Conservation (phyloP, 2,888 invertebrate genomes). For the Cephus spinipes region DNA sequence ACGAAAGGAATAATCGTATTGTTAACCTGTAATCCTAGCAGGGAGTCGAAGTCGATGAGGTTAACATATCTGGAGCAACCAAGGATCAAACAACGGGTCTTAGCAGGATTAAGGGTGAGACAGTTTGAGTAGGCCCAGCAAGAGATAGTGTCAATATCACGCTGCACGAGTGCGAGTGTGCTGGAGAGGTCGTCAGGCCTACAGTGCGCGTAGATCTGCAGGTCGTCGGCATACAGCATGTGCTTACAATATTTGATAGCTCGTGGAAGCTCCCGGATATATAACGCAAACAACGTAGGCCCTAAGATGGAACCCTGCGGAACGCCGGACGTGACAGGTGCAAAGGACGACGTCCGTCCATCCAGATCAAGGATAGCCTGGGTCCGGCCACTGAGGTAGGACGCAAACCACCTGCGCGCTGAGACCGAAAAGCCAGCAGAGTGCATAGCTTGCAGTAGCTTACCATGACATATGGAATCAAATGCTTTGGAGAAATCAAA, state of each 20-base stretch:
- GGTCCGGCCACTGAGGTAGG: constrained; percentile 1
- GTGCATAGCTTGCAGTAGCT: too few species aligned
- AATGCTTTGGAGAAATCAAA: too few species aligned
- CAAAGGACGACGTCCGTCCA: neutral
- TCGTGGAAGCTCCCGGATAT: constrained; percentile 7
- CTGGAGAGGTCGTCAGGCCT: neutral
- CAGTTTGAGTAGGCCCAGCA: constrained; percentile 4
- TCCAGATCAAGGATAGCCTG: neutral
- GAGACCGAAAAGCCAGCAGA: too few species aligned
- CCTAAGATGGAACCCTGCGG: constrained; percentile 19
- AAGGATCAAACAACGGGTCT: neutral
- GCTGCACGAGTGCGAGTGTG: neutral
- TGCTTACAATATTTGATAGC: neutral
- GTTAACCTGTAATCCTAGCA: neutral
- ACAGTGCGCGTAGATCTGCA: constrained; percentile 8
- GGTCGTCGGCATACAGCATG: constrained; percentile 17
- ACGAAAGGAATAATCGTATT: too few species aligned
- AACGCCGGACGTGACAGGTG: constrained; percentile 6
- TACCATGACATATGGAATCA: too few species aligned
- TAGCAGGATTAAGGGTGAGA: too few species aligned
- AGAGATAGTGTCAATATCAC: neutral
- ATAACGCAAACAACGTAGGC: constrained; percentile 9
- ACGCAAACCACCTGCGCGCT: neutral
- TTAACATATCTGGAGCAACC: constrained; percentile 10
- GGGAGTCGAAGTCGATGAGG: neutral